Conservation (phyloP, 2,797 vertebrate species). For the Cyclura pinguis region DNA sequence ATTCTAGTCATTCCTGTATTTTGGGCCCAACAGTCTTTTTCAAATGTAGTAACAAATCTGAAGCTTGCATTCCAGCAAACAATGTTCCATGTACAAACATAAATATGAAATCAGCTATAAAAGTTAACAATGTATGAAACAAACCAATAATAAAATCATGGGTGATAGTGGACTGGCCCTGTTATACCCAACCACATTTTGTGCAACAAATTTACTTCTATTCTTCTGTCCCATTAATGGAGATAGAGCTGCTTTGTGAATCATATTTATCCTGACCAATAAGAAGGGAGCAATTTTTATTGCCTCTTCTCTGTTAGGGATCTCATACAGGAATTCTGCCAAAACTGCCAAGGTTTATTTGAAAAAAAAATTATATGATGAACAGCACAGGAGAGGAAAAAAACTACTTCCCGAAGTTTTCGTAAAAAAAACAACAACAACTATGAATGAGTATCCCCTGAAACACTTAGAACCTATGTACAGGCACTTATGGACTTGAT, state of each 20-base stretch:
- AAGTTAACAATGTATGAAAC: conserved; percentile 10
- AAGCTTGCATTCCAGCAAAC: neutral
- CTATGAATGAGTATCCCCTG: too few species aligned
- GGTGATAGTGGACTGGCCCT: neutral
- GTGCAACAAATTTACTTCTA: conserved; percentile 8
- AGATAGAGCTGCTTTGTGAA: neutral
- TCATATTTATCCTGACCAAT: neutral
- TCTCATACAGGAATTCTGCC: too few species aligned
- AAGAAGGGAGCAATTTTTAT: neutral
- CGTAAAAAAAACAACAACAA: too few species aligned
- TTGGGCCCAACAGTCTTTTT: neutral
- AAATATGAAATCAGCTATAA: conserved; percentile 13
- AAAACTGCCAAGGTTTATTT: too few species aligned
- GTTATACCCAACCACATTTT: conserved; percentile 8
- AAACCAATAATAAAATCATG: conserved; percentile 14
- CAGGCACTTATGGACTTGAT: too few species aligned
- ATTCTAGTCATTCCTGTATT: neutral
- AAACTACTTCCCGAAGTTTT: too few species aligned
- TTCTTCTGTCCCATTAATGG: neutral
- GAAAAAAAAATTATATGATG: too few species aligned
- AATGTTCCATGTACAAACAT: neutral
- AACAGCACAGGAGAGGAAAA: neutral
- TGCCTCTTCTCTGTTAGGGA: neutral
- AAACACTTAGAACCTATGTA: too few species aligned
- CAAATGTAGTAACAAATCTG: neutral